A percentile compares a stretch with the other conserved stretches of the same genome.
These are phyloP conservation scores for Hyposmocoma kahamanoa DNA, from an alignment of 1,140 invertebrate species.

Conservation along the genomic window DNA sequence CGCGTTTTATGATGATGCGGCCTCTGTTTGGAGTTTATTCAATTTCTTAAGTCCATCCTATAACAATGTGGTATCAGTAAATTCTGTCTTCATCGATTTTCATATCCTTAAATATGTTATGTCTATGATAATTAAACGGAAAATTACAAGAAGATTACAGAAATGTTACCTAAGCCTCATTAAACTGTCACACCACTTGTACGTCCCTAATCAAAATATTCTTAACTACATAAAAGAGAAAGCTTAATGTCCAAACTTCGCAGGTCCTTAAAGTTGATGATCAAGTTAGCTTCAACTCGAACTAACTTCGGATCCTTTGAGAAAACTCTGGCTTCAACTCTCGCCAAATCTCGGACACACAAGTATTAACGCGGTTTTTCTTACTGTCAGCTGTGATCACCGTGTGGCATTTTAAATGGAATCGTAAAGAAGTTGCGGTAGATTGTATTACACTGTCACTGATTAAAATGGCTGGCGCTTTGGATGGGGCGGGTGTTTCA, in stretches of 20 bases:
- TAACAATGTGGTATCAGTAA: too few species aligned
- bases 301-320: constrained; percentile 47
- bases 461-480: constrained; percentile 35
- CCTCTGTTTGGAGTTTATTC: too few species aligned
- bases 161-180: too few species aligned
- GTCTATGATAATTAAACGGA: too few species aligned
- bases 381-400: neutral
- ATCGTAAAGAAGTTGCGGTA: constrained; percentile 35
- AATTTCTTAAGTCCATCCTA: too few species aligned
- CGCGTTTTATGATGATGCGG: constrained; percentile 18
- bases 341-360: constrained; percentile 25
- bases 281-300: constrained; percentile 45
- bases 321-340: constrained; percentile 45
- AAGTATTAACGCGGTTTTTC: neutral
- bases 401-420: constrained; percentile 50
- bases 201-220: constrained; percentile 30
- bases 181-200: too few species aligned
- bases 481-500: constrained; percentile 20
- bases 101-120: too few species aligned
- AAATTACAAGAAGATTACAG: too few species aligned
- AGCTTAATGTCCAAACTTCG: constrained; percentile 44
- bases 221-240: constrained; percentile 31
- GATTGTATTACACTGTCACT: constrained; percentile 48
- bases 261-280: constrained; percentile 58
- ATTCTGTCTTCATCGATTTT: too few species aligned